These are phyloP conservation scores for Dasysyrphus albostriatus DNA, from an alignment of 2,888 invertebrate species.

Conservation along the genomic window DNA sequence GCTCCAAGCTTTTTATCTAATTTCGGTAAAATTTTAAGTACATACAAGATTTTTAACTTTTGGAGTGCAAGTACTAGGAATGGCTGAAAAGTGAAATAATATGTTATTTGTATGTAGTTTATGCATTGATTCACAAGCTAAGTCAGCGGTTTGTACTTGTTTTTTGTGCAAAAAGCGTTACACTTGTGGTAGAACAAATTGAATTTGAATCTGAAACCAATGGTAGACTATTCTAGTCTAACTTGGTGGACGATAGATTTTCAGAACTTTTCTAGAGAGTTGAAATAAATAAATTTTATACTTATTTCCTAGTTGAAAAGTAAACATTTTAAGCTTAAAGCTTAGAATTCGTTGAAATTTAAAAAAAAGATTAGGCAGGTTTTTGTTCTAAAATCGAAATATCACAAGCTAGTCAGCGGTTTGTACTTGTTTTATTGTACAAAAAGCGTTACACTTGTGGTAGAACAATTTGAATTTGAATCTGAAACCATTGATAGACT, in stretches of 20 bases:
- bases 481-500: constrained; percentile 75
- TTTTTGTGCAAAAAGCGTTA: constrained; percentile 80
- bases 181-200: constrained; percentile 80
- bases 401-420: constrained; percentile 81
- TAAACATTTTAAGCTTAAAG: constrained; percentile 10
- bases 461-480: constrained; percentile 77
- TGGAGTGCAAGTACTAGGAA: too few species aligned
- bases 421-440: constrained; percentile 76
- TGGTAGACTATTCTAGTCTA: constrained; percentile 80
- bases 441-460: constrained; percentile 82
- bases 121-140: too few species aligned
- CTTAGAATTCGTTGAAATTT: neutral
- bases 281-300: constrained; percentile 20
- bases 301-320: constrained; percentile 68
- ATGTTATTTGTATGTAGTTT: too few species aligned
- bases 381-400: neutral
- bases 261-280: constrained; percentile 44
- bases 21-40: neutral
- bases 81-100: too few species aligned
- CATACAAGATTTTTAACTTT: too few species aligned
- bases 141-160: too few species aligned
- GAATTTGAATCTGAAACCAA: constrained; percentile 62
- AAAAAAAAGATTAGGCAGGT: too few species aligned
- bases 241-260: constrained; percentile 57
- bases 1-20: neutral